These are phyloP conservation scores for Elgonia sp. DNA, from an alignment of 2,888 invertebrate species.

Conservation along the genomic window DNA sequence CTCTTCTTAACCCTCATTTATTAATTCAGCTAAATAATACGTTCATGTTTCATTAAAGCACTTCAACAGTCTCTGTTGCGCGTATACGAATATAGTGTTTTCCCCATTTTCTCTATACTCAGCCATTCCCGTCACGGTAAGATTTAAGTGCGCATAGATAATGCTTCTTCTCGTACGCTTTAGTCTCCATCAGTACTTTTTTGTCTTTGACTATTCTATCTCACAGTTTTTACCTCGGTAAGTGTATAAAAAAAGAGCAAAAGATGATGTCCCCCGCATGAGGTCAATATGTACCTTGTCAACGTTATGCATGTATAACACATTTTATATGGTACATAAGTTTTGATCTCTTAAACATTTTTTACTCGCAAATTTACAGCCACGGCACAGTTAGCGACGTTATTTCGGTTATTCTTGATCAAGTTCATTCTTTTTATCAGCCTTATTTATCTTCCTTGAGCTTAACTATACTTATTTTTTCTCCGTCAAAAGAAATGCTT, in stretches of 20 bases:
- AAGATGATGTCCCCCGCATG: conserved; percentile 43
- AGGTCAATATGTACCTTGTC: conserved; percentile 72
- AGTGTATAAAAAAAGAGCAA: conserved; percentile 49
- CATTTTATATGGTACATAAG: conserved; percentile 51
- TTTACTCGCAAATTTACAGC: conserved; percentile 35
- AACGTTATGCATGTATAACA: conserved; percentile 57
- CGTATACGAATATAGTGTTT: conserved; percentile 47
- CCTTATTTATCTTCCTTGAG: conserved; percentile 3
- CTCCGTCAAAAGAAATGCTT: not conserved
- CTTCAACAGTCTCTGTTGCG: conserved; percentile 50
- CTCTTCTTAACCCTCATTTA: too few species aligned
- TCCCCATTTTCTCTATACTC: conserved; percentile 81
- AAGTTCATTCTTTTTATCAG: not conserved
- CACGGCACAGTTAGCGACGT: conserved; percentile 9
- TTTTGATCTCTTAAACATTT: conserved; percentile 54
- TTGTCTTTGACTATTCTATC: conserved; percentile 63
- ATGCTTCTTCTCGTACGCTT: conserved; percentile 76
- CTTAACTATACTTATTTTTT: not conserved
- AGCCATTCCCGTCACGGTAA: conserved; percentile 81
- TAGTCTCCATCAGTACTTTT: conserved; percentile 67
- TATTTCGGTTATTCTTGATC: not conserved
- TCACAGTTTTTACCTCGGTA: conserved; percentile 64
- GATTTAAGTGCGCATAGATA: conserved; percentile 83
- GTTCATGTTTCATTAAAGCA: not conserved
- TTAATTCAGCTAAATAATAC: too few species aligned